These are phyloP conservation scores for Maniola hyperantus DNA, from an alignment of 2,888 invertebrate species.

Conservation along the genomic window DNA sequence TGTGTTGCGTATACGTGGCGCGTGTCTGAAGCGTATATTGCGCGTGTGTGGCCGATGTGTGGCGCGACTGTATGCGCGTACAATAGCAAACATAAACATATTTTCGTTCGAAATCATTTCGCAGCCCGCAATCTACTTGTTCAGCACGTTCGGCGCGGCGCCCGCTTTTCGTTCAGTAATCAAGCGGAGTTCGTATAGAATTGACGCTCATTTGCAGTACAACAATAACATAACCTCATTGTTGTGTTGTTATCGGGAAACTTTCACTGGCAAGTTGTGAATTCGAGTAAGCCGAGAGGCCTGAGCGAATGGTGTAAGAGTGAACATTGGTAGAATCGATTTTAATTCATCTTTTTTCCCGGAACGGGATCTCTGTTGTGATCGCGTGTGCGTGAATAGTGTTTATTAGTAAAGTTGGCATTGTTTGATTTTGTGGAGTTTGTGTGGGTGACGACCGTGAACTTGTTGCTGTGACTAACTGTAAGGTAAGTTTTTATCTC, in stretches of 20 bases:
- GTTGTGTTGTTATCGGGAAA: conserved; percentile 55
- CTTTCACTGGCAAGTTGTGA: conserved; percentile 53
- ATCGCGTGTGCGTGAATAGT: conserved; percentile 55
- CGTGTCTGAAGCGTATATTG: too few relatives aligned
- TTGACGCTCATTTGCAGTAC: conserved; percentile 52
- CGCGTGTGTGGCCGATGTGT: too few relatives aligned
- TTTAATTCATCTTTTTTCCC: conserved; percentile 33
- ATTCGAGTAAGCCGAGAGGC: conserved; percentile 33
- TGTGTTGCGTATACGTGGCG: too few relatives aligned
- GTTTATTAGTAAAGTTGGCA: conserved; percentile 69
- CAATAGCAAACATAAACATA: too few relatives aligned
- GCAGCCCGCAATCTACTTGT: conserved; percentile 38
- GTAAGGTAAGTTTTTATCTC: conserved; percentile 50
- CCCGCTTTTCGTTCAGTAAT: conserved; percentile 52
- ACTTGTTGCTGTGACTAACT: conserved; percentile 62
- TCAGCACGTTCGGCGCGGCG: conserved; percentile 16
- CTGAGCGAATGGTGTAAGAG: conserved; percentile 25
- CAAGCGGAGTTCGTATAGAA: conserved; percentile 53
- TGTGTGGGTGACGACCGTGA: conserved; percentile 61
- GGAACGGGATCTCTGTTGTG: conserved; percentile 37
- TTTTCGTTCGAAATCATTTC: conserved; percentile 34
- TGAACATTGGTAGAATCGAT: conserved; percentile 12
- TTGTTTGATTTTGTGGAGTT: conserved; percentile 60
- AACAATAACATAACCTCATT: conserved; percentile 72
- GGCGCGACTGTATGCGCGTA: too few relatives aligned